Evolutionary conservation across 92 coral and sea anemone genomes (phyloP), one percentile per base, ranked within the genome.

Genomic region (Zoanthus sansibaricus): DNA sequence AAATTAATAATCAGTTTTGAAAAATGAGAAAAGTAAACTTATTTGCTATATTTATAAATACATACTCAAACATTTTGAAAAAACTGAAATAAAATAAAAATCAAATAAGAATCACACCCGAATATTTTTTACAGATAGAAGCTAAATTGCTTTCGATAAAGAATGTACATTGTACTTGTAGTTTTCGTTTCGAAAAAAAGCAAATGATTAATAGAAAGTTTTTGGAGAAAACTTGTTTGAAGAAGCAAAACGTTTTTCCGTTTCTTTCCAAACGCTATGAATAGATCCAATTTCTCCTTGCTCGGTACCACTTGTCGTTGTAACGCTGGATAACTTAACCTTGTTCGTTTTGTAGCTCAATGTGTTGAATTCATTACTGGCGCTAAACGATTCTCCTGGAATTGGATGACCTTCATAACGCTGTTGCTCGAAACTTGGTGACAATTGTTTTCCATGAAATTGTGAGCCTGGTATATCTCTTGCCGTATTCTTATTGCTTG

Each of bases 241-340:
- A 32, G 82, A 52, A 12, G 68, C 21, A 76, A 76, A 76, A 31
- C 67, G 25, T 7, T 30, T 30, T 7, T 66, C 79, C 15, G 64
- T 49, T 76, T 56, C 67, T 76, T 76, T 76, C 62, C 67, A 37
- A 25, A 76, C 82, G 44, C 82, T 18, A 20, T 76, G 52, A 3
- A 14, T 76, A 58, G 30, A 76, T 16, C 67, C 82, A 5, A 14
- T 30, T 30, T 31, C 25, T 0, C 7, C 5, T 21, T 15, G 14
- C 54, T 52, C 47, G 3, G 5, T 31, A 25, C 67, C 12, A 62
- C 82, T 76, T 11, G 52, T 62, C 48, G 47, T 54, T 21, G 46
- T 76, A 76, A 42, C 67, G 25, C 1, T 51, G 67, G 66, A 16
- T 5, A 32, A 30, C 20, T 13, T 55, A 7, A 9, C 67, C 82